Conservation (phyloP, 2,797 vertebrate species). For the Discoglossus pictus region DNA sequence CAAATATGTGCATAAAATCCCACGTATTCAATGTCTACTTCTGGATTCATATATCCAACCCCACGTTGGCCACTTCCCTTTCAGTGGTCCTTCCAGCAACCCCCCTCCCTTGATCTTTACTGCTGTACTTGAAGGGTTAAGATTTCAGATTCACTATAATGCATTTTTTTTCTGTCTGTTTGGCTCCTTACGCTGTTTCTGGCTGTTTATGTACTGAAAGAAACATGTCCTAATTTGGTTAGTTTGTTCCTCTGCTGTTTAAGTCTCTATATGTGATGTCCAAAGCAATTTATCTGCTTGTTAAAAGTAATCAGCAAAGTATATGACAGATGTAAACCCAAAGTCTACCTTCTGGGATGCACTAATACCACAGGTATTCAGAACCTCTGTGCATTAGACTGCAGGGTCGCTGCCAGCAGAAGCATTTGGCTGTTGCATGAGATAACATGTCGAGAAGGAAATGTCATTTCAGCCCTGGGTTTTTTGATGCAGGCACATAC, state of each 20-base stretch:
- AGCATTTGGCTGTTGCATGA: constrained; percentile 25
- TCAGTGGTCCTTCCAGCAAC: no score
- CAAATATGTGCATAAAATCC: no score
- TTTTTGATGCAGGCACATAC: constrained; percentile 13
- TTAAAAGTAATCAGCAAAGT: background rate
- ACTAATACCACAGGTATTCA: constrained; percentile 14
- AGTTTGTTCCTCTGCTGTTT: no score
- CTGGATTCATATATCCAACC: no score
- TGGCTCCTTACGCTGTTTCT: no score
- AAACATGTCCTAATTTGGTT: constrained; percentile 8
- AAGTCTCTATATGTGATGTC: background rate
- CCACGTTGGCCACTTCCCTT: no score
- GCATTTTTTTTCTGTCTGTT: no score
- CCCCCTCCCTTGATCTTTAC: no score
- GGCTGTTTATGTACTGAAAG: no score
- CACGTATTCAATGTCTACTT: no score
- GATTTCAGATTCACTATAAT: no score
- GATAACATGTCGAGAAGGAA: constrained; percentile 36
- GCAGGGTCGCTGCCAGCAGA: constrained; percentile 1
- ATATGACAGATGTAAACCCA: constrained; percentile 2
- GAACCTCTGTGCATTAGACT: background rate
- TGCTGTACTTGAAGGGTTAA: no score
- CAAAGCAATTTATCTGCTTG: background rate
- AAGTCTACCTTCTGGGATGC: background rate
- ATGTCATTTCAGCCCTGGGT: constrained; percentile 1